These are phyloP conservation scores for Gadus macrocephalus DNA, from an alignment of 2,113 vertebrate genomes.

Conservation along the genomic window DNA sequence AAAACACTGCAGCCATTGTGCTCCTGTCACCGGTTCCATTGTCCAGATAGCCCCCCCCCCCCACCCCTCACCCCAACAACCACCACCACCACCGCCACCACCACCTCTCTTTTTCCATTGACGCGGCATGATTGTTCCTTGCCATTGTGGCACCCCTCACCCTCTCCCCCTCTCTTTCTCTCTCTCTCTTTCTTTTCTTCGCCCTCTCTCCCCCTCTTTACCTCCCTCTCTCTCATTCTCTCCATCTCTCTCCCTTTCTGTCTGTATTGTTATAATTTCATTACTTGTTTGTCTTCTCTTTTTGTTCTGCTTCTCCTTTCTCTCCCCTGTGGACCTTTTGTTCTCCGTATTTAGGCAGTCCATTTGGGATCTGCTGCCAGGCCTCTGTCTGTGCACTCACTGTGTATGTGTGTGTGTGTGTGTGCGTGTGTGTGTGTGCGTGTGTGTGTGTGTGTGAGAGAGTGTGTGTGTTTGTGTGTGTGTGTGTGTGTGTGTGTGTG, in stretches of 20 bases:
- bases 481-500: slow-evolving; percentile 10
- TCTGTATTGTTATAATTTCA: slow-evolving; percentile 89
- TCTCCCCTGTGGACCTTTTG: slow-evolving; percentile 76
- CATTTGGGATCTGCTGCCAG: slow-evolving; percentile 65
- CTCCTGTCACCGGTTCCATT: slow-evolving; percentile 98
- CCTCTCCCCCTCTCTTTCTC: slow-evolving; percentile 58
- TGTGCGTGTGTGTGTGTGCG: slow-evolving; percentile 37
- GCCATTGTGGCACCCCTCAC: slow-evolving; percentile 90
- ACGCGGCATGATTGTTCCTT: slow-evolving; percentile 96
- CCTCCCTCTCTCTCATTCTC: slow-evolving; percentile 26
- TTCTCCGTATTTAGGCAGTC: slow-evolving; percentile 73
- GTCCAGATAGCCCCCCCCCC: slow-evolving; percentile 79
- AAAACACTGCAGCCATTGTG: slow-evolving; percentile 97
- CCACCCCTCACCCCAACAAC: slow-evolving; percentile 21
- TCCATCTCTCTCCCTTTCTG: slow-evolving; percentile 1
- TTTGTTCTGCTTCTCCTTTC: slow-evolving; percentile 88
- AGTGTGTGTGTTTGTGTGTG: slow-evolving; percentile 13
- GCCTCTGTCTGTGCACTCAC: slow-evolving; percentile 30
- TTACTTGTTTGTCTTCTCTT: slow-evolving; percentile 92
- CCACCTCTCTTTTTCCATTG: slow-evolving; percentile 82
- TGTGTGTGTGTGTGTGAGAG: slow-evolving; percentile 13
- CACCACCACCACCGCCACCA: slow-evolving; percentile 10
- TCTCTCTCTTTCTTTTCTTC: slow-evolving; percentile 22
- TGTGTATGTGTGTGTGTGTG: slow-evolving; percentile 40
- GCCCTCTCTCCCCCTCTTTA: slow-evolving; percentile 53